These are phyloP conservation scores for Plutomurus gul DNA, from an alignment of 1,140 invertebrate species.

Conservation along the genomic window DNA sequence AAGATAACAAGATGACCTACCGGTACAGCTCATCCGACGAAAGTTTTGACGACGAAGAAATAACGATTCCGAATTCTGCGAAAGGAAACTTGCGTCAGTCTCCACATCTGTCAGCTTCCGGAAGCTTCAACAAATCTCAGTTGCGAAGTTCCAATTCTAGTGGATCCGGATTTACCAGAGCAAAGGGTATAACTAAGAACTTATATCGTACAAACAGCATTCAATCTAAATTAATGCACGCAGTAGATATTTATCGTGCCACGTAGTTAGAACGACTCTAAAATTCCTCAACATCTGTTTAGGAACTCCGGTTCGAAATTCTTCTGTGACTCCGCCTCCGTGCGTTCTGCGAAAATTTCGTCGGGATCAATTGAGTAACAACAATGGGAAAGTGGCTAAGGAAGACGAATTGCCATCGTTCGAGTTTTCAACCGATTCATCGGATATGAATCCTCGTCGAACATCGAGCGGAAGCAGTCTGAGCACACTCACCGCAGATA, in stretches of 20 bases:
- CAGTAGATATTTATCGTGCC: no score
- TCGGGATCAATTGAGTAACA: slow-evolving; percentile 24
- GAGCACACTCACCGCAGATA: slow-evolving; percentile 45
- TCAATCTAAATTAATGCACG: no score
- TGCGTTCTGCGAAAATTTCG: slow-evolving; percentile 40
- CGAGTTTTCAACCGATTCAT: background rate
- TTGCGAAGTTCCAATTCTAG: background rate
- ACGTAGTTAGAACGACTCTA: no score
- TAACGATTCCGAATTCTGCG: background rate
- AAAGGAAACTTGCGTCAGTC: slow-evolving; percentile 11
- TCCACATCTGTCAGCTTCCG: background rate
- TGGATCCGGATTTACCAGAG: slow-evolving; percentile 1
- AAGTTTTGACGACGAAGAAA: slow-evolving; percentile 14
- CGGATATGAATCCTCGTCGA: background rate
- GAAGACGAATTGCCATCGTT: background rate
- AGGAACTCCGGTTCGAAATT: slow-evolving; percentile 34
- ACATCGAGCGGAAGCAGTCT: slow-evolving; percentile 46
- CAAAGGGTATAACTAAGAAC: no score
- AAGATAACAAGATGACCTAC: background rate
- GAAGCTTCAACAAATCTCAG: slow-evolving; percentile 8
- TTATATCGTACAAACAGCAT: no score
- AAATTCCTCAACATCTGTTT: no score
- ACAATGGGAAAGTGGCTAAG: background rate
- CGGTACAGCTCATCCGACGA: slow-evolving; percentile 42
- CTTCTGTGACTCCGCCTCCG: slow-evolving; percentile 49